Conservation (phyloP, 2,888 invertebrate genomes). For the Microplitis manilae region DNA sequence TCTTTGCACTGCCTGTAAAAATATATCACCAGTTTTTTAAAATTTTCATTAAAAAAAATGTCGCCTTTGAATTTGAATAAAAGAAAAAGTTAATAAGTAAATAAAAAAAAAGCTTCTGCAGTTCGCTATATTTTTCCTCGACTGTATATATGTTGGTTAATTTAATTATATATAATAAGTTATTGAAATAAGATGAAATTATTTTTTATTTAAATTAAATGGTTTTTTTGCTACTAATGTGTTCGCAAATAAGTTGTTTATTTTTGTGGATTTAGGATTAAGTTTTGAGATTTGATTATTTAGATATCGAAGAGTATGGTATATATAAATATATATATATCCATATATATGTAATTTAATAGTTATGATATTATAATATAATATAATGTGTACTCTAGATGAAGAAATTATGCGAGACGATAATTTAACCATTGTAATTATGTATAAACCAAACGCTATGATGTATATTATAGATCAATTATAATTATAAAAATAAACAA, state of each 20-base stretch:
- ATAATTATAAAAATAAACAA: conserved; percentile 56
- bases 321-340: too few relatives aligned
- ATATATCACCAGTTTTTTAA: conserved; percentile 48
- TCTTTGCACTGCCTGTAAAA: conserved; percentile 46
- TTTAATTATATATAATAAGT: not conserved
- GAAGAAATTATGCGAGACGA: conserved; percentile 31
- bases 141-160: not conserved
- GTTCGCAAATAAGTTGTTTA: too few relatives aligned
- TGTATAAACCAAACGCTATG: conserved; percentile 71
- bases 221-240: not conserved
- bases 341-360: too few relatives aligned
- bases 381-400: conserved; percentile 29
- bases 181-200: not conserved
- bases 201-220: not conserved
- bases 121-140: not conserved
- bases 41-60: conserved; percentile 33
- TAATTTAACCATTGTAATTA: conserved; percentile 70
- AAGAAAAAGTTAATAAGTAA: not conserved
- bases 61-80: conserved; percentile 29
- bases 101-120: not conserved
- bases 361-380: conserved; percentile 6
- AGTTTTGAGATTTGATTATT: too few relatives aligned
- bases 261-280: too few relatives aligned
- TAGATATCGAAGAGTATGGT: too few relatives aligned
- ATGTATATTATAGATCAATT: conserved; percentile 72